Evolutionary conservation across 2,113 vertebrate species (phyloP).

Genomic region (Corapipo altera): DNA sequence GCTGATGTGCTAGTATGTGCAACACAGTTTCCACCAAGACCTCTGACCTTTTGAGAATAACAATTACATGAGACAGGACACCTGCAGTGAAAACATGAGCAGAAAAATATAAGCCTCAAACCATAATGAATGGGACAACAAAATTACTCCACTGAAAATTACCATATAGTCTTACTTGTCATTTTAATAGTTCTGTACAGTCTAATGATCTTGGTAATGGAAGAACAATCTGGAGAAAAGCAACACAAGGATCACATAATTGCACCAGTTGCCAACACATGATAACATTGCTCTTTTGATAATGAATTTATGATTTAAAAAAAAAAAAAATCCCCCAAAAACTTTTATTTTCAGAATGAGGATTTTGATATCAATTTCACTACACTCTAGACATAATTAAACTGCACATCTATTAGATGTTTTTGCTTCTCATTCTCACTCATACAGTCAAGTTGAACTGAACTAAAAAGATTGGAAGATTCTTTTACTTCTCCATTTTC

Average conservation of each 20-base stretch:
- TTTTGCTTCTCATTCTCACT: neutral
- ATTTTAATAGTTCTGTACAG: neutral
- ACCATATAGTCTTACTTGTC: neutral
- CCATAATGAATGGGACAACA: neutral
- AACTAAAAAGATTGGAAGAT: neutral
- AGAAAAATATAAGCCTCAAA: neutral
- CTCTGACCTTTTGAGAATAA: neutral
- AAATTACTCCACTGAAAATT: neutral
- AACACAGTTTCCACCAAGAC: neutral
- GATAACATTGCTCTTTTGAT: neutral
- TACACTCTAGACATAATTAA: neutral
- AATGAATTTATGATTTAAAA: neutral
- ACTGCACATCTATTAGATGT: neutral
- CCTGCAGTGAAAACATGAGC: neutral
- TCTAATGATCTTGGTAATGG: neutral
- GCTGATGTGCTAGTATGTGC: neutral
- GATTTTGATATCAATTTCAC: neutral
- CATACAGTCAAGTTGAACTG: neutral
- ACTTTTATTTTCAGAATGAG: neutral
- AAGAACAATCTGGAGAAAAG: neutral
- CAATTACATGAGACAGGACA: neutral
- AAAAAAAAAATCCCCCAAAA: fast-evolving
- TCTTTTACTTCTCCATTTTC: neutral
- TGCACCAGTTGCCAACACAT: neutral
- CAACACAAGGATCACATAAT: neutral